Conservation (phyloP, 2,797 vertebrate species). For the Intellagama lesueurii region DNA sequence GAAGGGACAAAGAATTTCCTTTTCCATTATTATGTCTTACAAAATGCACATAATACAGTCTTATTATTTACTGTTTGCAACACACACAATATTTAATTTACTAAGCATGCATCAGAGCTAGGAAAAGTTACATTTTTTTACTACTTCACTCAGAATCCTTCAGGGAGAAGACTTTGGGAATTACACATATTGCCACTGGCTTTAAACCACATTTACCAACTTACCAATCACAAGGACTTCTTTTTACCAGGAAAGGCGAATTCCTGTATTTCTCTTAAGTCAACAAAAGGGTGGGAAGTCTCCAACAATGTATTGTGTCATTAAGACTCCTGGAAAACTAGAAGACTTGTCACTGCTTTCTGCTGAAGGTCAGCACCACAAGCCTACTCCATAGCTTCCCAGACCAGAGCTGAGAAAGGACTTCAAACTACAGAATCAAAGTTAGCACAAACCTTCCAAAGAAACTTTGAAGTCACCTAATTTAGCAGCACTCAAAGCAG, state of each 20-base stretch:
- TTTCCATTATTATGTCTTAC: conserved; percentile 1
- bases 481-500: too few species aligned
- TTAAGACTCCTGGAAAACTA: background rate
- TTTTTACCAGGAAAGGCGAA: background rate
- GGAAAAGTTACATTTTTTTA: too few species aligned
- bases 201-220: background rate
- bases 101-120: too few species aligned
- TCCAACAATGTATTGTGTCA: background rate
- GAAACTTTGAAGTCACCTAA: too few species aligned
- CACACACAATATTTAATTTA: background rate
- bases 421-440: too few species aligned
- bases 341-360: background rate
- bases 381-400: background rate
- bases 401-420: too few species aligned
- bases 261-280: background rate
- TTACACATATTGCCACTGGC: too few species aligned
- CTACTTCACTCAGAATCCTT: too few species aligned
- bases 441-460: too few species aligned
- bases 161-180: too few species aligned
- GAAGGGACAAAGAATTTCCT: background rate
- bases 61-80: background rate
- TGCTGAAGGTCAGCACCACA: background rate
- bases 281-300: background rate
- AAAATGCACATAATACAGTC: background rate
- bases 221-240: background rate